Evolutionary conservation across 2,888 invertebrate species (phyloP).

Genomic region (Digitonthophagus gazella): DNA sequence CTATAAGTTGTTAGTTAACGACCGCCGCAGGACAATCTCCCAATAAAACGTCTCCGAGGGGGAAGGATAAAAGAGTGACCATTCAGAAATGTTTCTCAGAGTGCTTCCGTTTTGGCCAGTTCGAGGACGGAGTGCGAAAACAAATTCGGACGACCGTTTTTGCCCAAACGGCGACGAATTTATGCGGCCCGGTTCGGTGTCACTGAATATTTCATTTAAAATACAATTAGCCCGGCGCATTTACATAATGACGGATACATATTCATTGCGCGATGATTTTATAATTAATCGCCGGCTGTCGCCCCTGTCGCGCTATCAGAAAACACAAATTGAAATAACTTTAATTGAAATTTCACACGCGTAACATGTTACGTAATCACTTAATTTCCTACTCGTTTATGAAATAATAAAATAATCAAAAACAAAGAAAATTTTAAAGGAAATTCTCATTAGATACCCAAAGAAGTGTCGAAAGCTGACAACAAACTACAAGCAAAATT

Average conservation of each 20-base stretch:
- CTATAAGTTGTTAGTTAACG: background rate
- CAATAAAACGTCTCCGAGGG: background rate
- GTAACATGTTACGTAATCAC: no score
- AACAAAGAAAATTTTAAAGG: no score
- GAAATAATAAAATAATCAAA: no score
- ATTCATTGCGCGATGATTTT: background rate
- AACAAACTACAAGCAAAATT: no score
- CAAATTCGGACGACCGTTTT: background rate
- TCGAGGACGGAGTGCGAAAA: background rate
- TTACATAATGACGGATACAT: background rate
- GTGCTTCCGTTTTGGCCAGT: background rate
- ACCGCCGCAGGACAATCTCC: no score
- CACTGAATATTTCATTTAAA: background rate
- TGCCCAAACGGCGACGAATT: background rate
- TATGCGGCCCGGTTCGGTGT: background rate
- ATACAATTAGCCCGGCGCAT: background rate
- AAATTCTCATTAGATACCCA: no score
- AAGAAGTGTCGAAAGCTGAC: no score
- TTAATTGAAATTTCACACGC: no score
- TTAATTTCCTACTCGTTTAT: no score
- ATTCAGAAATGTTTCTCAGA: no score
- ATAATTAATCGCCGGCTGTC: background rate
- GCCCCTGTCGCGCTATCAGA: background rate
- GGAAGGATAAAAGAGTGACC: background rate
- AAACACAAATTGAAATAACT: background rate